Conservation (phyloP, 2,888 invertebrate genomes). For the Microchrysa polita region DNA sequence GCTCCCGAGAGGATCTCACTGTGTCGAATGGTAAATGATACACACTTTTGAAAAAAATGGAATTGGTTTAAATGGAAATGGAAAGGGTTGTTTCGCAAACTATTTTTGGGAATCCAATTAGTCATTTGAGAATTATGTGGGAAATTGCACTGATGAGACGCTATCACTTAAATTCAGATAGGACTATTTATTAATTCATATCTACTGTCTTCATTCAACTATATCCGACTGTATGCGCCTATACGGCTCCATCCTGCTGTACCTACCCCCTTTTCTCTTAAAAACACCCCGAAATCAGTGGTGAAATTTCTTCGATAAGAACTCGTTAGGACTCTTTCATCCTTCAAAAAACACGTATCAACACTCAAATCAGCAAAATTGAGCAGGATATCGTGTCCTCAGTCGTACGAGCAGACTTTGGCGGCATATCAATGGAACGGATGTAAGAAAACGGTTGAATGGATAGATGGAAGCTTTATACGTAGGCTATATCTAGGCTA, state of each 20-base stretch:
- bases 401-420: not conserved
- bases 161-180: too few relatives aligned
- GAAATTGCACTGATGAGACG: too few relatives aligned
- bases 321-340: constrained; percentile 31
- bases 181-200: too few relatives aligned
- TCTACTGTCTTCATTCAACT: not conserved
- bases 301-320: constrained; percentile 35
- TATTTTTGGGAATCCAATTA: too few relatives aligned
- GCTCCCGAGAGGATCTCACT: too few relatives aligned
- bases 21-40: not conserved
- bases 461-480: too few relatives aligned
- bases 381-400: constrained; percentile 37
- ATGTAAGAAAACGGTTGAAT: not conserved
- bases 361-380: constrained; percentile 38
- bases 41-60: not conserved
- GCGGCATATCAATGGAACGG: not conserved
- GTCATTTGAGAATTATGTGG: too few relatives aligned
- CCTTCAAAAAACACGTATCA: constrained; percentile 37
- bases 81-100: too few relatives aligned
- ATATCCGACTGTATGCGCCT: not conserved
- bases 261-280: not conserved
- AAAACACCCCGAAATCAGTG: not conserved
- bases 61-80: too few relatives aligned
- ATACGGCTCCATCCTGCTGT: not conserved
- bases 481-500: too few relatives aligned